A percentile compares a stretch with the other conserved stretches of the same genome.
Conservation (phyloP, 2,797 vertebrate genomes). For the Malacoctenus gilli region DNA sequence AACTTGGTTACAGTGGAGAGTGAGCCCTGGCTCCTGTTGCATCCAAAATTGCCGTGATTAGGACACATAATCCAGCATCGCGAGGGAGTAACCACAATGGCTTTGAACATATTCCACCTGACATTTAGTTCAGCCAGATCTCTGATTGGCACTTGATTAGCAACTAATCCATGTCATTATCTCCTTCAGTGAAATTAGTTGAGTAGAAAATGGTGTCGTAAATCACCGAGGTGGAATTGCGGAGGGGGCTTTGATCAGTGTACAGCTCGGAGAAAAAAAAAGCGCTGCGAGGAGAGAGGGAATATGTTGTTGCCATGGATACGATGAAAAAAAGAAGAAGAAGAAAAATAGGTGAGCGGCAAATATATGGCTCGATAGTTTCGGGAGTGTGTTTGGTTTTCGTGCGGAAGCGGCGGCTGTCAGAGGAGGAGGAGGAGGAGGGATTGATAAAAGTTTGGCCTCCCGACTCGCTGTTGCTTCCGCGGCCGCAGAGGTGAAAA, state of each 20-base stretch:
- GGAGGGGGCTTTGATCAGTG: conserved; percentile 61
- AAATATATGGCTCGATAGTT: conserved; percentile 51
- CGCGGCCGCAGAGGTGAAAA: conserved; percentile 15
- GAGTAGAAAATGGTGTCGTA: conserved; percentile 91
- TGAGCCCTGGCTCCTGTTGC: conserved; percentile 57
- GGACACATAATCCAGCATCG: conserved; percentile 82
- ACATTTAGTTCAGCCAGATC: conserved; percentile 86
- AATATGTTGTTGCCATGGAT: conserved; percentile 75
- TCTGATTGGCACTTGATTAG: conserved; percentile 98
- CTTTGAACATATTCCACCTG: conserved; percentile 83
- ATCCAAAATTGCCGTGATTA: conserved; percentile 74
- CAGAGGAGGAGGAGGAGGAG: conserved; percentile 14
- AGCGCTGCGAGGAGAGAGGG: conserved; percentile 38
- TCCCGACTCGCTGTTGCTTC: neutral
- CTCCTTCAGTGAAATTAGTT: conserved; percentile 93
- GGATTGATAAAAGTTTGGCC: conserved; percentile 39
- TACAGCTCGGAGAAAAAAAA: conserved; percentile 52
- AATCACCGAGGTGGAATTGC: conserved; percentile 81
- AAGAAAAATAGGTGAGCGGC: conserved; percentile 51
- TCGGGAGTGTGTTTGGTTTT: conserved; percentile 37
- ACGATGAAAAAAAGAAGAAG: conserved; percentile 66
- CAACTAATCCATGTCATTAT: conserved; percentile 94
- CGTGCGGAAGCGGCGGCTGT: conserved; percentile 33
- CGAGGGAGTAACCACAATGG: conserved; percentile 68
- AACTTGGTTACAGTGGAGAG: conserved; percentile 66